Conservation (phyloP, 2,113 vertebrate species). For the Halichoeres trimaculatus region DNA sequence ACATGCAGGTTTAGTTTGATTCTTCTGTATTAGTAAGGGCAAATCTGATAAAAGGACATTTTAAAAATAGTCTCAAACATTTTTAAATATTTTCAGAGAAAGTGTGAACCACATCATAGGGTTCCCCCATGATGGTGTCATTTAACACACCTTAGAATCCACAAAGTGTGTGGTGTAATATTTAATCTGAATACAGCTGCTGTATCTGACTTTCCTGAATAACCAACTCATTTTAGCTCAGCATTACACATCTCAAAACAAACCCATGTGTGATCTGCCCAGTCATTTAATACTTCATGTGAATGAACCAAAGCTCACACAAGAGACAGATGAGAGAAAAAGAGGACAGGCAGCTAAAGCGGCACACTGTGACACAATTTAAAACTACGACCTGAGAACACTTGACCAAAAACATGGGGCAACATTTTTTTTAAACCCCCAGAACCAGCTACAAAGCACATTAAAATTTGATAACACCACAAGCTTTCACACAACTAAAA, state of each 20-base stretch:
- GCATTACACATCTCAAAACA: neutral
- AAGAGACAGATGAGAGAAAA: conserved; percentile 55
- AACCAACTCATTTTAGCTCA: conserved; percentile 12
- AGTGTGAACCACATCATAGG: conserved; percentile 11
- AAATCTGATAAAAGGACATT: conserved; percentile 2
- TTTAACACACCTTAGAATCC: conserved; percentile 28
- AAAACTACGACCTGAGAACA: conserved; percentile 43
- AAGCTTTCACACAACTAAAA: neutral
- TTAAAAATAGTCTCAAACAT: neutral
- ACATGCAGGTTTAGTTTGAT: neutral
- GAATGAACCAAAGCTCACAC: conserved; percentile 29
- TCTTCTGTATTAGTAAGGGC: neutral
- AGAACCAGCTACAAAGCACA: neutral
- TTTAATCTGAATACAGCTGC: conserved; percentile 37
- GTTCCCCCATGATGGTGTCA: neutral
- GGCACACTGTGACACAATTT: conserved; percentile 55
- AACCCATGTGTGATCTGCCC: conserved; percentile 11
- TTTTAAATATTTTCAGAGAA: conserved; percentile 20
- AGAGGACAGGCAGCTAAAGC: conserved; percentile 67
- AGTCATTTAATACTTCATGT: conserved; percentile 36
- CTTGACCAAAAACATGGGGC: conserved; percentile 51
- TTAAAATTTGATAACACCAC: neutral
- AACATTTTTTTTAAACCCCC: neutral
- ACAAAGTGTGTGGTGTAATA: conserved; percentile 32
- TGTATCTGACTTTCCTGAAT: conserved; percentile 14